Conservation (phyloP, 37 sponge, comb jelly and placozoan species). For the Chondrilla cf. caribensis region DNA sequence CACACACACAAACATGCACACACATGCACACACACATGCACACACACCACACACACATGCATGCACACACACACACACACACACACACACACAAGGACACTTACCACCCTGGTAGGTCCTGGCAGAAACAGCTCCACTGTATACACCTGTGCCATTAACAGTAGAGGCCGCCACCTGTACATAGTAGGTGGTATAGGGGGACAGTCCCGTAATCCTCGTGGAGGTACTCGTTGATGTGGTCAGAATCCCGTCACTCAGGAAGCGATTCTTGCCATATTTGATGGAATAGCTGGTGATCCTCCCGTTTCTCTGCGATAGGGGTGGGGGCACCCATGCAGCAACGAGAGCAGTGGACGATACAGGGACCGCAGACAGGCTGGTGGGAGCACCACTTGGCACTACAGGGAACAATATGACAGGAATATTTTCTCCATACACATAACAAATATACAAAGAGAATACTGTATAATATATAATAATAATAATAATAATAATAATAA, state of each 20-base stretch:
- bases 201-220: background rate
- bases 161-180: slow-evolving; percentile 4
- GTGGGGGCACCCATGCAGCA: background rate
- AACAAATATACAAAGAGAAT: no score
- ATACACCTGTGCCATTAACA: slow-evolving; percentile 4
- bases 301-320: background rate
- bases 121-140: background rate
- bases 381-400: background rate
- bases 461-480: no score
- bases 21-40: background rate
- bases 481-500: no score
- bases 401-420: background rate
- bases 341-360: background rate
- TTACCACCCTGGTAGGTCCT: background rate
- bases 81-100: background rate
- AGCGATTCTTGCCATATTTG: background rate
- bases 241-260: background rate
- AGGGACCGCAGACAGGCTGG: background rate
- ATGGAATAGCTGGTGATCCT: background rate
- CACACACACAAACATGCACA: no score
- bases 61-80: background rate
- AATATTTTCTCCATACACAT: background rate
- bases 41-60: background rate
- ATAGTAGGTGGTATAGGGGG: background rate
- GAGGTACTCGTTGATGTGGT: no score